phyloP scores from a whole-genome alignment of 2,113 vertebrate species.

The Xenus cinereus region DNA sequence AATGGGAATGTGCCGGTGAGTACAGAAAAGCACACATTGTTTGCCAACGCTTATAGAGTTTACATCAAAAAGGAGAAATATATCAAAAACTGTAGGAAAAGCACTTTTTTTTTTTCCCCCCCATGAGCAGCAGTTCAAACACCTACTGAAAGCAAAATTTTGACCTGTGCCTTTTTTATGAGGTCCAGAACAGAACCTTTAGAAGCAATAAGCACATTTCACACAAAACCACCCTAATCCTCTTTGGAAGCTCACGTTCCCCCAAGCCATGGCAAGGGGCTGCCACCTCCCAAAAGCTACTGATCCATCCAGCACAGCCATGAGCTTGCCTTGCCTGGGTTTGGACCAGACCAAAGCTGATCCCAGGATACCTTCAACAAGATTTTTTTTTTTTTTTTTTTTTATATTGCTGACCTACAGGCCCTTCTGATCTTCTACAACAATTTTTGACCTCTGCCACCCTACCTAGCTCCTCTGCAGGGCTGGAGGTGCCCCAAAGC shows the following conservation, averaged over 20 bases:
- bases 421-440: background rate
- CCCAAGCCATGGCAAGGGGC: background rate
- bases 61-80: background rate
- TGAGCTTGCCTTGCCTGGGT: accelerated
- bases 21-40: background rate
- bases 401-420: background rate
- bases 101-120: accelerated
- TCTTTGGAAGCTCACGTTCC: accelerated
- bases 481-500: background rate
- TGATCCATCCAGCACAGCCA: accelerated
- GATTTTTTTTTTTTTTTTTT: background rate
- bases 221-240: background rate
- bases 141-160: background rate
- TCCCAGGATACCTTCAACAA: background rate
- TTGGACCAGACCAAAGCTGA: background rate
- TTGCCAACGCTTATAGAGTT: background rate
- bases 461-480: background rate
- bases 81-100: background rate
- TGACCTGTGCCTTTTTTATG: background rate
- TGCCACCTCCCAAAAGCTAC: background rate
- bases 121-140: background rate
- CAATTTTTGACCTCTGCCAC: background rate
- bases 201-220: background rate
- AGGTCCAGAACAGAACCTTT: background rate
- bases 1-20: background rate